These are phyloP conservation scores for Apotomis betuletana DNA, from an alignment of 2,888 invertebrate genomes.

Conservation along the genomic window DNA sequence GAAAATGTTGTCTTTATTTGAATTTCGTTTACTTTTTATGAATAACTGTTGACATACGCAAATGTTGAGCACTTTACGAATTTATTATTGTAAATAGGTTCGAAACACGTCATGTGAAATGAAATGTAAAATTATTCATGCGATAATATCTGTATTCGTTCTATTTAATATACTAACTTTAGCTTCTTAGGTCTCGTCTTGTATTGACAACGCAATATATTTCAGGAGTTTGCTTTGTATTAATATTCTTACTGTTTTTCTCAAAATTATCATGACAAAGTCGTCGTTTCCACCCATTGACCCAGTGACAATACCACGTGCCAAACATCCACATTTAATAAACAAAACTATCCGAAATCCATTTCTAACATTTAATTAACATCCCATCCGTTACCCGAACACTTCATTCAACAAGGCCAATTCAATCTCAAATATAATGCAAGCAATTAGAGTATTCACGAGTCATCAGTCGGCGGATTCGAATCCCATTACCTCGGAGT, in stretches of 20 bases:
- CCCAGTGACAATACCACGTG: not conserved
- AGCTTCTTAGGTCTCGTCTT: too few relatives aligned
- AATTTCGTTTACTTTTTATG: not conserved
- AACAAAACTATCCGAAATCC: too few relatives aligned
- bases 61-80: not conserved
- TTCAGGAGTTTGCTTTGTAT: too few relatives aligned
- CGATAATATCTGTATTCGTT: not conserved
- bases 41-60: not conserved
- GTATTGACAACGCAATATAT: too few relatives aligned
- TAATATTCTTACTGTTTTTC: too few relatives aligned
- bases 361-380: slow-evolving; percentile 11
- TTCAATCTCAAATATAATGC: slow-evolving; percentile 42
- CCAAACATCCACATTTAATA: not conserved
- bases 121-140: not conserved
- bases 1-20: not conserved
- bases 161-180: too few relatives aligned
- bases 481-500: slow-evolving; percentile 57
- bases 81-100: not conserved
- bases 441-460: slow-evolving; percentile 51
- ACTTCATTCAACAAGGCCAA: slow-evolving; percentile 10
- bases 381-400: slow-evolving; percentile 11
- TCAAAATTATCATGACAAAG: too few relatives aligned
- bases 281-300: too few relatives aligned
- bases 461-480: slow-evolving; percentile 52
- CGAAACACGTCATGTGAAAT: not conserved